Evolutionary conservation across 2,113 vertebrate genomes (phyloP), one percentile per base, ranked within the genome.

Genomic region (Indicator indicator): DNA sequence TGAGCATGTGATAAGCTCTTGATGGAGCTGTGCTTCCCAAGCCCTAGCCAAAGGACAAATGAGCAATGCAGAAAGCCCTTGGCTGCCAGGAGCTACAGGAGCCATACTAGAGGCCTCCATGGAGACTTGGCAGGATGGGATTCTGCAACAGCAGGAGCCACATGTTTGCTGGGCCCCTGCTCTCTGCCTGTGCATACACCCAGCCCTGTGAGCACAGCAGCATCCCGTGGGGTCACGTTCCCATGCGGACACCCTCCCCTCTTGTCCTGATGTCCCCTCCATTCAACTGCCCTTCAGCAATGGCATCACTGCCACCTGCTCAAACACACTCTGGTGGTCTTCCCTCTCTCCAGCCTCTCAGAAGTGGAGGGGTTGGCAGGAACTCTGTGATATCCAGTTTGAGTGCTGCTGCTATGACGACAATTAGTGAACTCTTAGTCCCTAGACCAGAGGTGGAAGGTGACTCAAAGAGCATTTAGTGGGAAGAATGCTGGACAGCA

Each of bases 111-210:
- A 91, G 80, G 83, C 65, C 54, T 94, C 72, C 65, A 60, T 24
- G 76, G 80, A 94, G 90, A 95, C 58, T 54, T 94, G 93, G 94
- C 85, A 93, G 79, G 79, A 60, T 21, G 80, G 88, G 72, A 92
- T 38, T 90, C 85, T 76, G 92, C 92, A 94, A 93, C 95, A 96
- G 94, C 92, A 95, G 94, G 83, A 95, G 80, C 88, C 94, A 95
- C 83, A 91, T 94, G 92, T 94, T 90, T 73, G 83, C 86, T 73
- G 83, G 79, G 60, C 86, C 93, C 79, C 60, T 3, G 52, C 73
- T 80, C 83, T 28, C 2, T 48, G 88, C 52, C 54, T 83, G 83
- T 24, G 36, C 5, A 1, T 6, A 50, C 0, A 0, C 56, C 64
- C 64, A 90, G 79, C 42, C 16, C 62, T 18, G 36, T 0, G 2